Percentiles rank a stretch among this genome's conserved stretches.
These are phyloP conservation scores for Etheostoma perlongum DNA, from an alignment of 2,797 vertebrate species.

Conservation along the genomic window DNA sequence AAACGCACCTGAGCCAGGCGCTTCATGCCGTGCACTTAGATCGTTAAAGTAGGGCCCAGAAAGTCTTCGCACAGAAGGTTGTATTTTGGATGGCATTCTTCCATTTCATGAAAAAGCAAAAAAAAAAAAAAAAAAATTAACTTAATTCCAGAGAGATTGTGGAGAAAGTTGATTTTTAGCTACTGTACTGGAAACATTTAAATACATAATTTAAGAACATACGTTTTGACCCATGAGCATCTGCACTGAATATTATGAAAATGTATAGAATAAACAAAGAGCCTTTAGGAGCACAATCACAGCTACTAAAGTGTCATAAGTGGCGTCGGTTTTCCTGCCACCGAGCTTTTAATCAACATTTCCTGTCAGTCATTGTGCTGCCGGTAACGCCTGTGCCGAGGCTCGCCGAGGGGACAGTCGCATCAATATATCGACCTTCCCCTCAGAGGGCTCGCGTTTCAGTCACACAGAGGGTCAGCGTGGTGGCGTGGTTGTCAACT, in stretches of 20 bases:
- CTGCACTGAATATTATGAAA: neutral
- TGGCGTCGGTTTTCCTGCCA: neutral
- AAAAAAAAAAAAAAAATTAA: too few relatives aligned
- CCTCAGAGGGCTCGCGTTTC: slow-evolving; percentile 25
- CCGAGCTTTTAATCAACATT: slow-evolving; percentile 38
- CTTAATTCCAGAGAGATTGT: too few relatives aligned
- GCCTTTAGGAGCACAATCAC: neutral
- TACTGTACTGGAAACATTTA: too few relatives aligned
- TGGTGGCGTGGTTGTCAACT: neutral
- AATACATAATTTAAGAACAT: neutral
- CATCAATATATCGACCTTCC: slow-evolving; percentile 49
- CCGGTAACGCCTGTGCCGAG: slow-evolving; percentile 1
- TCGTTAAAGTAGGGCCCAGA: too few relatives aligned
- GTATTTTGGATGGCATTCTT: too few relatives aligned
- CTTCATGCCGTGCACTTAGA: too few relatives aligned
- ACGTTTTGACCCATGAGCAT: neutral
- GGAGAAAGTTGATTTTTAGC: too few relatives aligned
- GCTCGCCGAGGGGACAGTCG: neutral
- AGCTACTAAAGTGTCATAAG: neutral
- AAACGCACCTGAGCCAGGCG: too few relatives aligned
- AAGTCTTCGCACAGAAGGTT: too few relatives aligned
- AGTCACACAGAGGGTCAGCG: slow-evolving; percentile 8
- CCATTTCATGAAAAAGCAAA: too few relatives aligned
- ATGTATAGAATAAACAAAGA: neutral
- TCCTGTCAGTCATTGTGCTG: slow-evolving; percentile 38